Evolutionary conservation across 2,797 vertebrate species (phyloP), one percentile per base, ranked within the genome.

Genomic region (Geotrypetes seraphini): DNA sequence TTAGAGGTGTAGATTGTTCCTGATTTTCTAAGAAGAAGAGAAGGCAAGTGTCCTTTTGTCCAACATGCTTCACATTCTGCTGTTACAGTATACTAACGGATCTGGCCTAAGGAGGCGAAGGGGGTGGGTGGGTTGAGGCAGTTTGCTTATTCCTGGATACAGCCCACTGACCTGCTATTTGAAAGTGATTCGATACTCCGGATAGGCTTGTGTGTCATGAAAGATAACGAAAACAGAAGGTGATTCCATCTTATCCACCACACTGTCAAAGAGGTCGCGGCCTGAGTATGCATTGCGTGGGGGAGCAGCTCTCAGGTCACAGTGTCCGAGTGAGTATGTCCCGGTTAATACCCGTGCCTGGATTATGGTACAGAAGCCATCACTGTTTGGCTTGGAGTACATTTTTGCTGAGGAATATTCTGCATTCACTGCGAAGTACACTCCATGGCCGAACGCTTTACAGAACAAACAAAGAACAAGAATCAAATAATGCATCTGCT

Each of bases 181-280:
- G 11, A 80, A 78, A 12, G 69, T 77, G 42, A 80, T 64, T 16
- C 61, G 62, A 57, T 78, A 73, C 23, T 66, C 61, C 12, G 75
- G 77, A 53, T 80, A 78, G 13, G 65, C 73, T 43, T 78, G 77
- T 55, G 80, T 57, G 34, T 80, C 71, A 6, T 74, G 71, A 40
- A 80, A 80, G 23, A 71, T 43, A 16, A 78, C 60, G 39, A 73
- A 80, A 49, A 73, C 77, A 22, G 2, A 2, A 13, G 77, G 75
- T 2, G n/a, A 12, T 22, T 51, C 40, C 13, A 7, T 12, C 6
- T 54, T 40, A 55, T 80, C 3, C 33, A 75, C 72, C 43, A 75
- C 25, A 20, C 71, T 77, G 50, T 80, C 69, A 7, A 36, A 80
- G 43, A 58, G 25, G 50, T 76, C 69, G 1, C 45, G 49, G 18